Percentiles rank a stretch among this genome's conserved stretches.
These are phyloP conservation scores for Phaedon cochleariae DNA, from an alignment of 2,888 invertebrate species.

Conservation along the genomic window DNA sequence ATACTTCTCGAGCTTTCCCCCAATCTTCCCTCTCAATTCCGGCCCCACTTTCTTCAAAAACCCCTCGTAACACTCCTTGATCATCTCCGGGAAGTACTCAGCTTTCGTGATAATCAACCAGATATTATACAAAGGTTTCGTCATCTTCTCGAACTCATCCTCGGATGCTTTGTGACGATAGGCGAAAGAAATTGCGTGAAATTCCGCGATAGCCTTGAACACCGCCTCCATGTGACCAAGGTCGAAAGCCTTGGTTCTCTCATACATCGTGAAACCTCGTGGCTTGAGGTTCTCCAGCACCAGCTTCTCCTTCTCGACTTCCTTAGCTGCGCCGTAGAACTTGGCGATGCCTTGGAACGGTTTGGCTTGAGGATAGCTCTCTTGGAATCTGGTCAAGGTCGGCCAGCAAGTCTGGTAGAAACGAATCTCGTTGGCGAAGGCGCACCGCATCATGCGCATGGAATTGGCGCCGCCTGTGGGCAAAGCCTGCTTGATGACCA, in stretches of 20 bases:
- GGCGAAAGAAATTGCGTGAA: constrained; percentile 42
- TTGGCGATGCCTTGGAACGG: constrained; percentile 15
- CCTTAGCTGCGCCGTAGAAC: constrained; percentile 5
- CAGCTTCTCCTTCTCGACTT: constrained; percentile 26
- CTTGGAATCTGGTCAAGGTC: constrained; percentile 15
- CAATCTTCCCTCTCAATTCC: not conserved
- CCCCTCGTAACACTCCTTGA: not conserved
- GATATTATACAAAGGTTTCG: not conserved
- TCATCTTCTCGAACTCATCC: constrained; percentile 25
- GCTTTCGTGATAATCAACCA: not conserved
- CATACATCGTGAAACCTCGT: constrained; percentile 21
- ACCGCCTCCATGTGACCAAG: constrained; percentile 37
- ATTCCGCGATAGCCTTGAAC: constrained; percentile 38
- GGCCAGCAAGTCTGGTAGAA: constrained; percentile 27
- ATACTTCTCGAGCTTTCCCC: constrained; percentile 4
- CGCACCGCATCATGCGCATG: not conserved
- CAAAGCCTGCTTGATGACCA: constrained; percentile 12
- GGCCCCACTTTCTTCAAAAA: not conserved
- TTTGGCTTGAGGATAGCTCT: not conserved
- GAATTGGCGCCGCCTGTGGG: not conserved
- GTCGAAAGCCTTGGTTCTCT: constrained; percentile 31
- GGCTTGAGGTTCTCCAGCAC: constrained; percentile 35
- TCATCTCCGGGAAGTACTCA: not conserved
- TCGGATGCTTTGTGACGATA: constrained; percentile 33
- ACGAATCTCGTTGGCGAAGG: constrained; percentile 28